Evolutionary conservation across 2,888 invertebrate species (phyloP).

Genomic region (Eudasyphora cyanicolor): DNA sequence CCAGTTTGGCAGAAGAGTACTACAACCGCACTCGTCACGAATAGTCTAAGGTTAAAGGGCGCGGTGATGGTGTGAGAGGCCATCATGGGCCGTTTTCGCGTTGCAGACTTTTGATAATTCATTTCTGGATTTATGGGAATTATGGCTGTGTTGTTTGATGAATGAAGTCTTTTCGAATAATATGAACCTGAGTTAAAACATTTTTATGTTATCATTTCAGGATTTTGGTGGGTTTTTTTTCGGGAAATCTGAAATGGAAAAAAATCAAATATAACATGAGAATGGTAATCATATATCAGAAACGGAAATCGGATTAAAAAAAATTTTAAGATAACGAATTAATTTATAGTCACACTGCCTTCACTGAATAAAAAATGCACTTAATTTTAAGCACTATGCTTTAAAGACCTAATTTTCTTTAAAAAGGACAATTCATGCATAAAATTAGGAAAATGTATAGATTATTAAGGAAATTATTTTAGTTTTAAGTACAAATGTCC

Average conservation of each 20-base stretch:
- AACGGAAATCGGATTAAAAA: too few species aligned
- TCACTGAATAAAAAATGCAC: too few species aligned
- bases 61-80: conserved; percentile 36
- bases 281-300: background rate
- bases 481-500: too few species aligned
- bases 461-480: too few species aligned
- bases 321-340: too few species aligned
- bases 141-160: background rate
- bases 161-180: conserved; percentile 18
- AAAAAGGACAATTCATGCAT: too few species aligned
- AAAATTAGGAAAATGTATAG: too few species aligned
- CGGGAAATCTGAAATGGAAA: background rate
- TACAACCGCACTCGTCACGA: conserved; percentile 20
- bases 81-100: conserved; percentile 35
- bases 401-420: too few species aligned
- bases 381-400: too few species aligned
- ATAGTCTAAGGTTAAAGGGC: conserved; percentile 55
- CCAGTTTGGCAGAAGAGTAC: conserved; percentile 53
- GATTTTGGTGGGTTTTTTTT: background rate
- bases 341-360: too few species aligned
- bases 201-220: background rate
- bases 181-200: background rate
- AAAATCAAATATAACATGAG: too few species aligned
- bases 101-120: conserved; percentile 41
- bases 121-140: conserved; percentile 21